Evolutionary conservation across 2,888 invertebrate genomes (phyloP).

Genomic region (Thecocarcelia acutangulata): DNA sequence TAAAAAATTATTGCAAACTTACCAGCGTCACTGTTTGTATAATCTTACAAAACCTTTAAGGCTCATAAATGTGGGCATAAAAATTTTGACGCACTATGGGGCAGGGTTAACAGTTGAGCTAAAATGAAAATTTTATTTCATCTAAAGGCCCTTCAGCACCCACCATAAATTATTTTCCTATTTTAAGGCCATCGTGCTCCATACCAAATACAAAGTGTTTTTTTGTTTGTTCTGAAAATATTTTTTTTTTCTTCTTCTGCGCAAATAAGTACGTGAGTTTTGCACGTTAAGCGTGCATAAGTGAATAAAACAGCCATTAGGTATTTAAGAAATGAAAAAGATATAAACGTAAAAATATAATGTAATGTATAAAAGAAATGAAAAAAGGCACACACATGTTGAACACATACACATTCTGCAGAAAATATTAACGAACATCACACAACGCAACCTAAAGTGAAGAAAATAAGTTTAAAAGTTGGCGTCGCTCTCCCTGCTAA

Average conservation of each 20-base stretch:
- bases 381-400: constrained; percentile 29
- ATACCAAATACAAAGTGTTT: not conserved
- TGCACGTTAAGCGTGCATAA: constrained; percentile 79
- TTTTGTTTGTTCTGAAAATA: constrained; percentile 16
- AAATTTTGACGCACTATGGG: constrained; percentile 20
- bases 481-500: not conserved
- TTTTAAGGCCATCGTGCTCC: constrained; percentile 18
- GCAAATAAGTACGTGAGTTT: constrained; percentile 78
- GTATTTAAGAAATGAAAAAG: constrained; percentile 75
- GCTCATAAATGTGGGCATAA: not conserved
- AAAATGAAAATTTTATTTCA: not conserved
- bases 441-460: constrained; percentile 3
- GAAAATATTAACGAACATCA: constrained; percentile 3
- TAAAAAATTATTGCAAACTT: not conserved
- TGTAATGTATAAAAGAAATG: constrained; percentile 47
- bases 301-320: constrained; percentile 80
- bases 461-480: constrained; percentile 23
- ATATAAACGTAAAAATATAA: constrained; percentile 52
- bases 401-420: constrained; percentile 11
- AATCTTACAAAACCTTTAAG: not conserved
- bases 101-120: not conserved
- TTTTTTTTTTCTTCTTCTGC: constrained; percentile 40
- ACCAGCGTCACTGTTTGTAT: not conserved
- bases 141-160: not conserved
- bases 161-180: not conserved